Percentiles rank a stretch among this genome's conserved stretches.
phyloP scores from a whole-genome alignment of 2,797 vertebrate genomes.

The Mastacembelus armatus region DNA sequence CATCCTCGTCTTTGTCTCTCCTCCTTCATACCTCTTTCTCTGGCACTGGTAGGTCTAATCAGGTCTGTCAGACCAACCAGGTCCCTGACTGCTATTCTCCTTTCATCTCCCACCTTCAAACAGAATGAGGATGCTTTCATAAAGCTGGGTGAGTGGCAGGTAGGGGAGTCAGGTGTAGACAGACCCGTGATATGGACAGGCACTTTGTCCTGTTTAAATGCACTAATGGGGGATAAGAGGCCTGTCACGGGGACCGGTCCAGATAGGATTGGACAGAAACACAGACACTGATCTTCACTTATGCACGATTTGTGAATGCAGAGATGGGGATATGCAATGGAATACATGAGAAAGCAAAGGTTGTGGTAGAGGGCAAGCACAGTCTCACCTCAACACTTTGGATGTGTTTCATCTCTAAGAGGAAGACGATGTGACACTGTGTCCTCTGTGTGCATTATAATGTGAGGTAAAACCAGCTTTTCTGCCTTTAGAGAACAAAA shows the following conservation, averaged over 20 bases:
- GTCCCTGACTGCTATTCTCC: conserved; percentile 60
- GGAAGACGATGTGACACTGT: conserved; percentile 19
- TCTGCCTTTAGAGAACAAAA: conserved; percentile 24
- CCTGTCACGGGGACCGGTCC: conserved; percentile 66
- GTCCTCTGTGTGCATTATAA: conserved; percentile 22
- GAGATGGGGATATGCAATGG: conserved; percentile 38
- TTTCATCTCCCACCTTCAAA: conserved; percentile 87
- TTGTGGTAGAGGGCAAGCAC: conserved; percentile 31
- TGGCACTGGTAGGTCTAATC: conserved; percentile 60
- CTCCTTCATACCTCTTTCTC: conserved; percentile 43
- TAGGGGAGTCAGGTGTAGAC: conserved; percentile 62
- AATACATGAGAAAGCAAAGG: conserved; percentile 64
- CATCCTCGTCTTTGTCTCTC: conserved; percentile 64
- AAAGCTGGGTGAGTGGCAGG: conserved; percentile 72
- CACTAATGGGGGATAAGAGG: conserved; percentile 82
- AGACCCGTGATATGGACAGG: conserved; percentile 73
- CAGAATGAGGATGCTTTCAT: conserved; percentile 83
- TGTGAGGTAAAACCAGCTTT: conserved; percentile 8
- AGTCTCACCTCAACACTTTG: conserved; percentile 16
- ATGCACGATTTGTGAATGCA: conserved; percentile 46
- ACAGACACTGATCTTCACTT: conserved; percentile 56
- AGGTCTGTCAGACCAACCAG: conserved; percentile 67
- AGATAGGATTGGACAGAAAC: conserved; percentile 77
- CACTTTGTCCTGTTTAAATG: conserved; percentile 84
- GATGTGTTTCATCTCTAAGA: conserved; percentile 30